Conservation (phyloP, 2,888 invertebrate species). For the Helleia helle region DNA sequence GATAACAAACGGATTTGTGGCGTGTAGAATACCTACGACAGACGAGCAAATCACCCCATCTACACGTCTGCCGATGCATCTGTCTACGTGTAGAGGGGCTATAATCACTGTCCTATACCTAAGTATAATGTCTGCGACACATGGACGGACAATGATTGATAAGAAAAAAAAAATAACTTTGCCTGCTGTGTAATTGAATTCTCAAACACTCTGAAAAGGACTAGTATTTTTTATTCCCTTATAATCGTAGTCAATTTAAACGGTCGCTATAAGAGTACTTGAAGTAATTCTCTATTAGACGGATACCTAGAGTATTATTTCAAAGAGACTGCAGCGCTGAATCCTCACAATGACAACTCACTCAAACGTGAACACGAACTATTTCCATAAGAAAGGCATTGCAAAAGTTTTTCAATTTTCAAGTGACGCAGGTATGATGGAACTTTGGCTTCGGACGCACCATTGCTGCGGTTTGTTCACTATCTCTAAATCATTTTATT, state of each 20-base stretch:
- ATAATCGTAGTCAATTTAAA: constrained; percentile 7
- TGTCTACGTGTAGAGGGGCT: too few relatives aligned
- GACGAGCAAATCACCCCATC: too few relatives aligned
- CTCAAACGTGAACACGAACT: constrained; percentile 67
- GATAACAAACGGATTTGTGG: too few relatives aligned
- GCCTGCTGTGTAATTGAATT: background rate
- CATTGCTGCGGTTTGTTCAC: constrained; percentile 18
- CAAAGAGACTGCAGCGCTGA: constrained; percentile 48
- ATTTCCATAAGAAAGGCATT: constrained; percentile 71
- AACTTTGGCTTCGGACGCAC: constrained; percentile 60
- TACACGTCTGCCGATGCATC: too few relatives aligned
- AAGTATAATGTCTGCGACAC: too few relatives aligned
- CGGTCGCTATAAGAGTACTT: constrained; percentile 12
- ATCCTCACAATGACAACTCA: constrained; percentile 68
- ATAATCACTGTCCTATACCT: too few relatives aligned
- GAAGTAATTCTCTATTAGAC: constrained; percentile 17
- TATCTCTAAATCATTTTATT: background rate
- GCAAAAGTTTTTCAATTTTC: constrained; percentile 73
- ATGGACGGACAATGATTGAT: too few relatives aligned
- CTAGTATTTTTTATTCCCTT: background rate
- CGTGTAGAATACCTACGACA: too few relatives aligned
- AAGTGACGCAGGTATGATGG: constrained; percentile 72
- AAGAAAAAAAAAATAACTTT: too few relatives aligned
- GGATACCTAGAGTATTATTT: constrained; percentile 37
- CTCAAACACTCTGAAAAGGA: too few relatives aligned